Percentiles rank a stretch among this genome's conserved stretches.
These are phyloP conservation scores for Hippocampus comes DNA, from an alignment of 2,113 vertebrate species.

Conservation along the genomic window DNA sequence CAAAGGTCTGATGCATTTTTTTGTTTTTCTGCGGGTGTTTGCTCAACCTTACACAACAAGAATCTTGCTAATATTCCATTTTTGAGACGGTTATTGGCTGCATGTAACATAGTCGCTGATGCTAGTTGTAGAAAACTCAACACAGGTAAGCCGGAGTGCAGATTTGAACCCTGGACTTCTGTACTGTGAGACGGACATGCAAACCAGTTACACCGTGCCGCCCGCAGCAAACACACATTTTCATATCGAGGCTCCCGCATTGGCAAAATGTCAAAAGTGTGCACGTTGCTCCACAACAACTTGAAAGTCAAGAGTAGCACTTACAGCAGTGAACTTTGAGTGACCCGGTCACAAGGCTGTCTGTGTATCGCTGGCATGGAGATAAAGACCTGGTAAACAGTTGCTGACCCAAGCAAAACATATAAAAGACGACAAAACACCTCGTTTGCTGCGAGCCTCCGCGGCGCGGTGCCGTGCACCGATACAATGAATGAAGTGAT, in stretches of 20 bases:
- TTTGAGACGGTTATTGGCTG: too few relatives aligned
- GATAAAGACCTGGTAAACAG: not conserved
- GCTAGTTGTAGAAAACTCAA: too few relatives aligned
- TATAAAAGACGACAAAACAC: not conserved
- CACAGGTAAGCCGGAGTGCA: too few relatives aligned
- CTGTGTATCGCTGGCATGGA: not conserved
- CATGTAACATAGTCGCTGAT: too few relatives aligned
- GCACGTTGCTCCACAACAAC: not conserved
- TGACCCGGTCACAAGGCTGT: not conserved
- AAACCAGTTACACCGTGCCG: too few relatives aligned
- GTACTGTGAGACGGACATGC: too few relatives aligned
- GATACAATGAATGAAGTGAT: not conserved
- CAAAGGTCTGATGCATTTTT: not conserved
- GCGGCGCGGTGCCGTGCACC: not conserved
- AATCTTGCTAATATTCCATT: too few relatives aligned
- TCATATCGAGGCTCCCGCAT: not conserved
- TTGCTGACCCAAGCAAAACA: not conserved
- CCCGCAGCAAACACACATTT: not conserved
- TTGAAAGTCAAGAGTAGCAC: not conserved
- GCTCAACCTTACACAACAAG: too few relatives aligned
- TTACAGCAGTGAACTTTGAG: not conserved
- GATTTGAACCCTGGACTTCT: too few relatives aligned
- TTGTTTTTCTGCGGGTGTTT: too few relatives aligned
- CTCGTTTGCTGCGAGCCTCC: not conserved
- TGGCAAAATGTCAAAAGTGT: not conserved